Percentiles rank a stretch among this genome's conserved stretches.
These are phyloP conservation scores for Orchesellides sinensis DNA, from an alignment of 2,888 invertebrate genomes.

Conservation along the genomic window DNA sequence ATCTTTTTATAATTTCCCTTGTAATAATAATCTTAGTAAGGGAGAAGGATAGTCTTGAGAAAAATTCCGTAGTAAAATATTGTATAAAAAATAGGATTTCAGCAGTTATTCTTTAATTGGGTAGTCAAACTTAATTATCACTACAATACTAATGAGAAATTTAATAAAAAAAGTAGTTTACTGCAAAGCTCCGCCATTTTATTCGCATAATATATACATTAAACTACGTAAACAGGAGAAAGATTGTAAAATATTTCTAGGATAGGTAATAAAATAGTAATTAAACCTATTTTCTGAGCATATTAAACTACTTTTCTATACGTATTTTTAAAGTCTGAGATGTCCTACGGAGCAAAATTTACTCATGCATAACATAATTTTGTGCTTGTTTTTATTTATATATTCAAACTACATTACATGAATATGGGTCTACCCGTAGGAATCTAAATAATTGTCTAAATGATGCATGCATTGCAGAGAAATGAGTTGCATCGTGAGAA, in stretches of 20 bases:
- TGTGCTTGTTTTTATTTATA: conserved; percentile 9
- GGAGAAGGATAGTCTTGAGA: no score
- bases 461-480: not conserved
- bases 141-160: conserved; percentile 19
- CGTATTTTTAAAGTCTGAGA: no score
- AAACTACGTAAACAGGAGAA: no score
- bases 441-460: no score
- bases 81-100: not conserved
- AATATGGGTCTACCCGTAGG: no score
- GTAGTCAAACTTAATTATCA: conserved; percentile 11
- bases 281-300: no score
- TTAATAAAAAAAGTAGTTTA: not conserved
- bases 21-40: not conserved
- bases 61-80: not conserved
- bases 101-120: conserved; percentile 16
- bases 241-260: no score
- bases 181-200: no score
- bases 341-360: not conserved
- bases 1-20: not conserved
- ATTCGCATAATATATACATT: no score
- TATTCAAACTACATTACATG: no score
- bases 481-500: not conserved
- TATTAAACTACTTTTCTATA: no score
- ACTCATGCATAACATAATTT: conserved; percentile 23
- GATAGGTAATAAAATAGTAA: no score